These are phyloP conservation scores for Scalopus aquaticus DNA, from an alignment of 2,113 vertebrate genomes.

Conservation along the genomic window DNA sequence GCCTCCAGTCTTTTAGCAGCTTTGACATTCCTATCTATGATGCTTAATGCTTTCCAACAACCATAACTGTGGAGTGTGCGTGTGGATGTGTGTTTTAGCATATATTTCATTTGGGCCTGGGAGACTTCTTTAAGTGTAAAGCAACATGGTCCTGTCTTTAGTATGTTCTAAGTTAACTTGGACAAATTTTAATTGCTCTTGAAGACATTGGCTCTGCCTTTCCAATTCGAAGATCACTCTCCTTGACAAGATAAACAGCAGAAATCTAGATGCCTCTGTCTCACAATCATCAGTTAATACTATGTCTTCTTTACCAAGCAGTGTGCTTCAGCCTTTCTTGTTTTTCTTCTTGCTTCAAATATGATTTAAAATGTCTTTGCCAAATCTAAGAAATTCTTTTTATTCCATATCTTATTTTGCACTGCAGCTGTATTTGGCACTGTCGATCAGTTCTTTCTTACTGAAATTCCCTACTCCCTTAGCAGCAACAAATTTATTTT, in stretches of 20 bases:
- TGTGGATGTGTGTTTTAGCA: background rate
- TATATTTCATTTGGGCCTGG: background rate
- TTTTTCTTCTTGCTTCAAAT: conserved; percentile 41
- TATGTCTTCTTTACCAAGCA: conserved; percentile 58
- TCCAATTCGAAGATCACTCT: background rate
- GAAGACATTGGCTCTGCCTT: background rate
- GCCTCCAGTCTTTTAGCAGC: background rate
- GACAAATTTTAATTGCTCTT: conserved; percentile 3
- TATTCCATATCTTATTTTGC: background rate
- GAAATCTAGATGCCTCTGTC: conserved; percentile 4
- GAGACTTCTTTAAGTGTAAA: background rate
- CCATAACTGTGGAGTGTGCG: background rate
- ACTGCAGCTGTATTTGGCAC: background rate
- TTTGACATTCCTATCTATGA: background rate
- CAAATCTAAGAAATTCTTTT: conserved; percentile 3
- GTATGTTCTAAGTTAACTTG: background rate
- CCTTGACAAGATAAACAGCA: background rate
- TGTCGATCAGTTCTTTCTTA: background rate
- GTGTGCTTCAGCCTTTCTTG: background rate
- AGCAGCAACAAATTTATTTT: background rate
- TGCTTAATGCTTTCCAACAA: background rate
- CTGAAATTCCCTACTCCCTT: conserved; percentile 7
- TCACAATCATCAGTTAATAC: conserved; percentile 53
- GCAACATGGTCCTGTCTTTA: background rate
- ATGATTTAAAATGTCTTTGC: conserved; percentile 32